Base-by-base conservation (phyloP, 2,113 vertebrate genomes). In the Epinephelus fuscoguttatus region DNA sequence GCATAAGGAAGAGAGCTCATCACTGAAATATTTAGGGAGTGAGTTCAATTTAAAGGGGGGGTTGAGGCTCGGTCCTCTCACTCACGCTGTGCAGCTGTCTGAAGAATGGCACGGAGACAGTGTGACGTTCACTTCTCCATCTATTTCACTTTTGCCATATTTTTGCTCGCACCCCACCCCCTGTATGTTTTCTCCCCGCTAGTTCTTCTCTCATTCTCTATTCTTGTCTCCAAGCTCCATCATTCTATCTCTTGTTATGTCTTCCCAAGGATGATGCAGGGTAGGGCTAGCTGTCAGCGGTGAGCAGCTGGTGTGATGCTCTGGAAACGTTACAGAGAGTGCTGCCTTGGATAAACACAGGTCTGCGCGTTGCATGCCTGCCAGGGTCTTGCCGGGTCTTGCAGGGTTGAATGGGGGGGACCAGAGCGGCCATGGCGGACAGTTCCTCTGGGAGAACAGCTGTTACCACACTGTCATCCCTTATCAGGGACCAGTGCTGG, bases 1-100 rank as follows among this genome's bases (percentile, higher is more conserved):
- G 93, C 90, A 91, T 70, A 70, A 75, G 84, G 85, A 79, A 77
- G 70, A 89, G 81, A 85, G 89, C 90, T 93, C 88, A 84, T 90
- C 88, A 50, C 89, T 95, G 90, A 95, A 96, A 96, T 95, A 95
- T 95, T 96, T 93, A 95, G 82, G 90, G 84, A 90, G 90, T 88
- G 89, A 85, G 91, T 91, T 89, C 84, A 92, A 82, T 93, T 91
- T 94, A 78, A 90, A 89, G 82, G 86, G 76, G 82, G 42, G 70
- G 87, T 78, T 85, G 82, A 82, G 70, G 60, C 70, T 85, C 2
- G 55, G 69, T 84, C 87, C 87, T 88, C 84, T 92, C 81, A 85
- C 91, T 93, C 90, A 88, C 53, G 30, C 78, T 78, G 81, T 71
- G 64, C 78, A 63, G 89, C 75, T 82, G 81, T 79, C 74, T 71